These are phyloP conservation scores for Platanista minor DNA, from an alignment of 2,113 vertebrate genomes.

Conservation along the genomic window DNA sequence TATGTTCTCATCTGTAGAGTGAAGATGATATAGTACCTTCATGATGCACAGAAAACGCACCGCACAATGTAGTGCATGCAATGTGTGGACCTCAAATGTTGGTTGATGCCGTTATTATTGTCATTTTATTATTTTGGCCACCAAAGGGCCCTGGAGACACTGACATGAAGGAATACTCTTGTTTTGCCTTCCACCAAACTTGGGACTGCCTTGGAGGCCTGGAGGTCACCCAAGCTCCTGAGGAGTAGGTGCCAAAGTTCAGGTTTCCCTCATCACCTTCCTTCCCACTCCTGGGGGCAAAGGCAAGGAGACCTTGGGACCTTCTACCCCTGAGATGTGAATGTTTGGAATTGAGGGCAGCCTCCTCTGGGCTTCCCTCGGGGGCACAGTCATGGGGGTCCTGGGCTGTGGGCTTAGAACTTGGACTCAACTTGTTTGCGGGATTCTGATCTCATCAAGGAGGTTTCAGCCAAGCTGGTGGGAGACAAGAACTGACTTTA, in stretches of 20 bases:
- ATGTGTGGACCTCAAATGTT: background rate
- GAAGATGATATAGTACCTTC: too few species aligned
- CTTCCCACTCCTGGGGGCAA: background rate
- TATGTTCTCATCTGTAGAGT: background rate
- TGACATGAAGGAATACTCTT: background rate
- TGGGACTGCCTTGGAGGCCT: background rate
- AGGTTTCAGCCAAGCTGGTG: background rate
- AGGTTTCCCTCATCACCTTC: background rate
- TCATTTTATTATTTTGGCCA: background rate
- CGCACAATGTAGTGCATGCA: fast-evolving
- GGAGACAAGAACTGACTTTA: background rate
- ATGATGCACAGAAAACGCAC: background rate
- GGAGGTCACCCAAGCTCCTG: background rate
- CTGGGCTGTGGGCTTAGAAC: background rate
- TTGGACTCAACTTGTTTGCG: background rate
- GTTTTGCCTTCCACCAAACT: background rate
- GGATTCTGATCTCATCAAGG: background rate
- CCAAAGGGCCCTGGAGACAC: background rate
- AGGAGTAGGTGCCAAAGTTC: background rate
- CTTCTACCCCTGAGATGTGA: background rate
- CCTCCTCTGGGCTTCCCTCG: background rate
- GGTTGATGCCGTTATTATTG: background rate
- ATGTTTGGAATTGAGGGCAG: background rate
- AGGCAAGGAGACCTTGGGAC: background rate
- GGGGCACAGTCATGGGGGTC: background rate